Base-by-base conservation (phyloP, 2,797 vertebrate species). In the Acridotheres tristis region DNA sequence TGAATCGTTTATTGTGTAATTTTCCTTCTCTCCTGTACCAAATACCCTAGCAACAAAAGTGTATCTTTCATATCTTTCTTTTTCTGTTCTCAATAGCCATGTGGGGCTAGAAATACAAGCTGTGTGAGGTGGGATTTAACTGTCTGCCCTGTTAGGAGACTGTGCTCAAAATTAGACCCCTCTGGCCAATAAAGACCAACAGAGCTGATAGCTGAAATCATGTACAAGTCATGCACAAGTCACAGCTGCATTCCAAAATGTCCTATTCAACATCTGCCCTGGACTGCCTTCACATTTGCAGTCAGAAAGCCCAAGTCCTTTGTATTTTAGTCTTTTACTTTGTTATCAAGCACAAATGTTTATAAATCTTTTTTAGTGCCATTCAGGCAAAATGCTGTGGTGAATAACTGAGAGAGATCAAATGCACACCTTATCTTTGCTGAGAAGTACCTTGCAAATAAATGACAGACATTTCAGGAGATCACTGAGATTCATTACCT, bases 401-500 rank as follows among this genome's bases (percentile, higher is more conserved):
- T 79, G 71, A 94, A 45, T 88, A 94, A 95, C 73, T 86, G 79
- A 38, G 82, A 55, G 30, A 77, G 77, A 89, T 79, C 80, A 89
- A 93, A 69, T 26, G 72, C 62, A 76, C 45, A 61, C 26, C 78
- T 95, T 92, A 96, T 95, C 79, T 88, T 94, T 93, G 90, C 65
- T 78, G 92, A 81, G 90, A 96, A 97, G 66, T 73, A 81, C 90
- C 88, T 95, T 94, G 92, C 57, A 87, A 88, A 87, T 92, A 96
- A 95, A 95, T 66, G 66, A 95, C 53, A 92, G 92, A 75, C 84
- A 94, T 94, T 97, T 95, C 85, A 96, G 76, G 61, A 92, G 81
- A 96, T 95, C 89, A 93, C 88, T 69, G 93, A 97, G 93, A 97
- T 97, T 97, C 96, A 97, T 97, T 97, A 97, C 94, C 61, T 92